phyloP scores from a whole-genome alignment of 53 echinoderm and acorn worm species.

The Crossaster papposus region DNA sequence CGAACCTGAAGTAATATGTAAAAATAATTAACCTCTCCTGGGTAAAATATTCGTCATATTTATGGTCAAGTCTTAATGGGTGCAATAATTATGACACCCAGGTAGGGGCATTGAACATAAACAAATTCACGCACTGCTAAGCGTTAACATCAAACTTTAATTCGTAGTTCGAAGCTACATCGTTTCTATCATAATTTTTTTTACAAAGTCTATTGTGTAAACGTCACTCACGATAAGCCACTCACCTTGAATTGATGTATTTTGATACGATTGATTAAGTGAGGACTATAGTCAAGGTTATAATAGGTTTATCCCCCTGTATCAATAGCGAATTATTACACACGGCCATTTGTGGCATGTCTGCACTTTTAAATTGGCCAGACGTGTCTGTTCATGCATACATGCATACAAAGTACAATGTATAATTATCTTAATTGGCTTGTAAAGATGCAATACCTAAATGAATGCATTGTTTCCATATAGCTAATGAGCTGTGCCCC shows the following conservation, averaged over 20 bases:
- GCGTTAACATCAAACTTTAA: too few relatives aligned
- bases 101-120: too few relatives aligned
- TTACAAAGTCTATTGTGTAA: not conserved
- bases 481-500: not conserved
- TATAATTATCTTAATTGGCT: slow-evolving; percentile 18
- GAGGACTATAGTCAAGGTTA: too few relatives aligned
- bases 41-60: too few relatives aligned
- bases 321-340: not conserved
- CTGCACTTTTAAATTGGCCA: not conserved
- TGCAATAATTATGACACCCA: too few relatives aligned
- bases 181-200: too few relatives aligned
- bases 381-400: not conserved
- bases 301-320: not conserved
- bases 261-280: too few relatives aligned
- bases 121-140: too few relatives aligned
- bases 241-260: not conserved
- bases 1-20: too few relatives aligned
- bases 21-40: too few relatives aligned
- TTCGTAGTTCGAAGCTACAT: too few relatives aligned
- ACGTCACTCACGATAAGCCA: not conserved
- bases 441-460: not conserved
- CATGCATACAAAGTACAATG: not conserved
- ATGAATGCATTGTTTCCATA: not conserved
- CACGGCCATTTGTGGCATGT: not conserved
- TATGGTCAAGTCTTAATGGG: too few relatives aligned